A percentile compares a stretch with the other conserved stretches of the same genome.
Evolutionary conservation across 2,113 vertebrate species (phyloP).

Genomic region (Ceuthmochares aereus): DNA sequence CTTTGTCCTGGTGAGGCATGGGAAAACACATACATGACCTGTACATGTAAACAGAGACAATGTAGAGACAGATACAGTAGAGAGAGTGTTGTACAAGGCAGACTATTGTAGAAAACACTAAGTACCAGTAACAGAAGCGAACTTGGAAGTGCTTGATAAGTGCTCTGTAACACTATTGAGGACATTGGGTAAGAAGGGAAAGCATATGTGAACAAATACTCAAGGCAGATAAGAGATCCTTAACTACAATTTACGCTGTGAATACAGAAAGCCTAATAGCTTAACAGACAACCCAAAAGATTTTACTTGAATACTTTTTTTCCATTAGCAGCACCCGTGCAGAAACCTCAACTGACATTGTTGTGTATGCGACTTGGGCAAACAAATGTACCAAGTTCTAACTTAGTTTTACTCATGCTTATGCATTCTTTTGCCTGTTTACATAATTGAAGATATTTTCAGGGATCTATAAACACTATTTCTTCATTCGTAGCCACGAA

Average conservation of each 20-base stretch:
- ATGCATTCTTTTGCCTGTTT: background rate
- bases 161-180: background rate
- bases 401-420: background rate
- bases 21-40: background rate
- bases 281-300: background rate
- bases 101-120: background rate
- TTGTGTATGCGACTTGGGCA: background rate
- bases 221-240: background rate
- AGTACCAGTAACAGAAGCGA: background rate
- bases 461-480: background rate
- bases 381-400: rapidly evolving
- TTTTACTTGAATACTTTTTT: background rate
- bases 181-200: background rate
- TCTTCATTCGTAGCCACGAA: background rate
- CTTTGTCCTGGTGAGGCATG: background rate
- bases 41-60: background rate
- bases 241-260: background rate
- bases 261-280: background rate
- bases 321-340: background rate
- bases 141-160: background rate
- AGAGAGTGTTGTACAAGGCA: background rate
- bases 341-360: background rate
- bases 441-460: background rate
- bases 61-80: background rate
- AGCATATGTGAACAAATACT: background rate